Percentiles rank a stretch among this genome's conserved stretches.
These are phyloP conservation scores for Mustela lutreola DNA, from an alignment of 2,113 vertebrate genomes.

Conservation along the genomic window DNA sequence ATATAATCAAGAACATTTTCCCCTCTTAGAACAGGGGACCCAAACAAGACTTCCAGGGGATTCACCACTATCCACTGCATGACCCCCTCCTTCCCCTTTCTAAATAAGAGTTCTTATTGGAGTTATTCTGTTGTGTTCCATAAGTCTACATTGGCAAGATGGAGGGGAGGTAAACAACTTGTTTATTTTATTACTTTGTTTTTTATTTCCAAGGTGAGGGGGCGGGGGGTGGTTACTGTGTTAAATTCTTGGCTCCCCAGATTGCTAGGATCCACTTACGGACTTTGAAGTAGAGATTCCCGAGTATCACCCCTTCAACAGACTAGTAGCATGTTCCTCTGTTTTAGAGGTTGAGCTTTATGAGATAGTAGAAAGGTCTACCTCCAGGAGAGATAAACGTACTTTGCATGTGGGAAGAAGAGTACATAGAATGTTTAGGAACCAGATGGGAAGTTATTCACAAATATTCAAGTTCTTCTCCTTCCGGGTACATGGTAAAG, in stretches of 20 bases:
- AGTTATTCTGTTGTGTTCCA: not conserved
- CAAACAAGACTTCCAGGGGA: not conserved
- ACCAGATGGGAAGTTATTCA: conserved; percentile 29
- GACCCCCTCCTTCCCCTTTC: not conserved
- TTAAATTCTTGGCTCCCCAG: not conserved
- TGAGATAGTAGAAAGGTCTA: not conserved
- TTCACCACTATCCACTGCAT: not conserved
- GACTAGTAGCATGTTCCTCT: accelerated
- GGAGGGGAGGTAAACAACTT: not conserved
- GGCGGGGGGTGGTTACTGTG: not conserved
- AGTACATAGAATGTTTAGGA: not conserved
- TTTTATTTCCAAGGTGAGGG: not conserved
- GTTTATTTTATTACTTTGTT: not conserved
- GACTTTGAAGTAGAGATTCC: not conserved
- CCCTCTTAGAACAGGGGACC: not conserved
- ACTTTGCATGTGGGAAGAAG: not conserved
- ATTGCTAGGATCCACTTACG: not conserved
- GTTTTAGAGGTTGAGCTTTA: not conserved
- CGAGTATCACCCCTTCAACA: not conserved
- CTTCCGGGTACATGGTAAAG: not conserved
- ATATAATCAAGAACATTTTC: not conserved
- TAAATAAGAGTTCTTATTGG: not conserved
- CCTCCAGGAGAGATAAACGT: not conserved
- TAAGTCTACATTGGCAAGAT: not conserved
- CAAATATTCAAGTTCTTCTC: not conserved